Percentiles rank a stretch among this genome's conserved stretches.
Evolutionary conservation across 2,888 invertebrate genomes (phyloP).

Genomic region (Brachynemurus nebulosus): DNA sequence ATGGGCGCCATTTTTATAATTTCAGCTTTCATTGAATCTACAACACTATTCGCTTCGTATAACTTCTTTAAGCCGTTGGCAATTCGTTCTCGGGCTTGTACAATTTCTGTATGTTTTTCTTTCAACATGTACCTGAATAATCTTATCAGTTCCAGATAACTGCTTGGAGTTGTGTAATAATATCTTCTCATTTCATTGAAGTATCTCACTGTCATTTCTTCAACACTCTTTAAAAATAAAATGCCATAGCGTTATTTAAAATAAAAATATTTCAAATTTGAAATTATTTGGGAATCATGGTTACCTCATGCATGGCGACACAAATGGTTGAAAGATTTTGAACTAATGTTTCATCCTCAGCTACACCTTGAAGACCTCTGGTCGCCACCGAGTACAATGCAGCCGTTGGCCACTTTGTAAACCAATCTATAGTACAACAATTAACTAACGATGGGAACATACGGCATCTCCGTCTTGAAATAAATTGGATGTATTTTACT

Average conservation of each 20-base stretch:
- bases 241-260: too few species aligned
- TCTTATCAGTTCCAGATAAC: conserved; percentile 74
- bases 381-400: conserved; percentile 72
- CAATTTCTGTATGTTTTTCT: conserved; percentile 54
- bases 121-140: conserved; percentile 56
- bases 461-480: conserved; percentile 68
- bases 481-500: conserved; percentile 25
- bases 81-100: conserved; percentile 50
- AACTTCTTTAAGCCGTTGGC: conserved; percentile 67
- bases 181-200: conserved; percentile 71
- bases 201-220: conserved; percentile 58
- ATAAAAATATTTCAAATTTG: too few species aligned
- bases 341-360: conserved; percentile 36
- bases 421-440: conserved; percentile 93
- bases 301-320: conserved; percentile 56
- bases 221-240: too few species aligned
- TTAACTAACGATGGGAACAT: conserved; percentile 92
- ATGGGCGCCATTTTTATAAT: conserved; percentile 69
- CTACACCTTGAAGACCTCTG: conserved; percentile 44
- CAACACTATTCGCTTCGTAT: conserved; percentile 65
- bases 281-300: background rate
- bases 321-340: conserved; percentile 46
- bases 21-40: conserved; percentile 75
- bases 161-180: conserved; percentile 86
- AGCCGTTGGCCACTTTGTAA: conserved; percentile 81